These are phyloP conservation scores for Nycticorax nycticorax DNA, from an alignment of 2,113 vertebrate species.

Conservation along the genomic window DNA sequence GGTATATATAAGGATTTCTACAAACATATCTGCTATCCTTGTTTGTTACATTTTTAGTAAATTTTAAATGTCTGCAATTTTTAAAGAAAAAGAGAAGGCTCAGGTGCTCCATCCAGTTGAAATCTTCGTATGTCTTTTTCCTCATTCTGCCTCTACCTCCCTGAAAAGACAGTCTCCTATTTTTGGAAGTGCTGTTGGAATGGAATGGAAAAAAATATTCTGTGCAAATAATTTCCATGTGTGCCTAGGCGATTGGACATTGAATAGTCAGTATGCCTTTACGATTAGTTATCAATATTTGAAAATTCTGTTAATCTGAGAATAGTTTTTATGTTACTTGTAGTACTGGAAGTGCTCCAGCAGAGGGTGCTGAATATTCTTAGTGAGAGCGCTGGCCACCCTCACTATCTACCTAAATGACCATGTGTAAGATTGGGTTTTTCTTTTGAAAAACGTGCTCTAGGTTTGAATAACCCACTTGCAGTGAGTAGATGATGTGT, in stretches of 20 bases:
- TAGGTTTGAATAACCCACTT: not conserved
- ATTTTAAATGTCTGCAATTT: not conserved
- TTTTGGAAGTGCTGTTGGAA: not conserved
- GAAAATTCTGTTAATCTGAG: not conserved
- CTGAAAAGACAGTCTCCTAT: not conserved
- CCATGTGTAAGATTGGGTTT: not conserved
- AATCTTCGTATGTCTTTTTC: not conserved
- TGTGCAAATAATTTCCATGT: not conserved
- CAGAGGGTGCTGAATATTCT: slow-evolving; percentile 62
- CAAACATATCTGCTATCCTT: not conserved
- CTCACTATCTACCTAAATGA: not conserved
- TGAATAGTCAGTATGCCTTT: not conserved
- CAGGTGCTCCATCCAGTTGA: not conserved
- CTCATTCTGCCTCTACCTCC: not conserved
- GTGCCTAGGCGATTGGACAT: not conserved
- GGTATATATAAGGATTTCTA: not conserved
- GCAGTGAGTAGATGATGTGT: not conserved
- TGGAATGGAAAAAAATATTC: not conserved
- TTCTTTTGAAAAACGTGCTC: not conserved
- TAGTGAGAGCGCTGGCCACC: not conserved
- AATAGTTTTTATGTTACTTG: not conserved
- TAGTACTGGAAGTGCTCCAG: slow-evolving; percentile 27
- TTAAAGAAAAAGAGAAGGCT: not conserved
- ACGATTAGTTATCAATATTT: not conserved
- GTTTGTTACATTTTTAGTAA: not conserved